Evolutionary conservation across 2,888 invertebrate species (phyloP).

Genomic region (Polydrusus cervinus): DNA sequence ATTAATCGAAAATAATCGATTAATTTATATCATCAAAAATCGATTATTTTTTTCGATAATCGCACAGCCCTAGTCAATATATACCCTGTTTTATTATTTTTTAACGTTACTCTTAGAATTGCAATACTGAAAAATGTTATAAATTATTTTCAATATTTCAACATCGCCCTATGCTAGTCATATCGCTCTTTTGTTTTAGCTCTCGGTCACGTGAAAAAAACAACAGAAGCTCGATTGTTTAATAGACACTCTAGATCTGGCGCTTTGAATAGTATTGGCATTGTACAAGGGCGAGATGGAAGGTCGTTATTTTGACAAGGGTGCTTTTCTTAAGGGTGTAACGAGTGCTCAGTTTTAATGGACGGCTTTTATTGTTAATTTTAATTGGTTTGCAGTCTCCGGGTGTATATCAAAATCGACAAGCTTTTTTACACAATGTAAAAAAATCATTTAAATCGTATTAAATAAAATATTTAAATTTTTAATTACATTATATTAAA

Average conservation of each 20-base stretch:
- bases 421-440: not conserved
- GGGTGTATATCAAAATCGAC: not conserved
- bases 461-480: too few relatives aligned
- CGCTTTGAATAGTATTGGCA: constrained; percentile 8
- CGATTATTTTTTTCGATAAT: too few relatives aligned
- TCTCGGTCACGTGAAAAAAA: constrained; percentile 18
- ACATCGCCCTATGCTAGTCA: constrained; percentile 6
- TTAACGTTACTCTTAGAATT: too few relatives aligned
- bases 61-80: too few relatives aligned
- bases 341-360: constrained; percentile 8
- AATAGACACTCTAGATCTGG: constrained; percentile 15
- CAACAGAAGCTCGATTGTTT: constrained; percentile 27
- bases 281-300: constrained; percentile 19
- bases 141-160: not conserved
- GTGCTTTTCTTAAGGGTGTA: constrained; percentile 24
- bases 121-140: not conserved
- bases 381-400: constrained; percentile 20
- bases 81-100: too few relatives aligned
- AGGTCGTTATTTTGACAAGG: constrained; percentile 31
- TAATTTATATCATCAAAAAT: too few relatives aligned
- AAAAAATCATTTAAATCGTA: not conserved
- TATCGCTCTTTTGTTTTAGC: constrained; percentile 26
- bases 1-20: too few relatives aligned
- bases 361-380: constrained; percentile 14
- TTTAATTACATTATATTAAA: too few relatives aligned